A percentile compares a stretch with the other conserved stretches of the same genome.
Conservation (phyloP, 2,888 invertebrate species). For the Megamerina dolium region DNA sequence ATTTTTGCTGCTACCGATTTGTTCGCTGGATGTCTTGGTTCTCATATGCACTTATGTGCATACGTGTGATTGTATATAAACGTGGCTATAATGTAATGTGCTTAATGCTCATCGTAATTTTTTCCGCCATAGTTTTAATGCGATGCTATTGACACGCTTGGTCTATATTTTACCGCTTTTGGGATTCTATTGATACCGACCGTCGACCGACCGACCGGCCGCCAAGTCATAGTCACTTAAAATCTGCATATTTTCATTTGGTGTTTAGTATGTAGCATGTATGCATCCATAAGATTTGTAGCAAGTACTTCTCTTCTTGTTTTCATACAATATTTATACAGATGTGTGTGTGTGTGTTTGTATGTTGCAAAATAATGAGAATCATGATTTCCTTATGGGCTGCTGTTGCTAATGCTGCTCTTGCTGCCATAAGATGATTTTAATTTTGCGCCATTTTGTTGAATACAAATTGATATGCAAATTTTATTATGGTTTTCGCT, state of each 20-base stretch:
- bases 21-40: slow-evolving; percentile 5
- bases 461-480: slow-evolving; percentile 27
- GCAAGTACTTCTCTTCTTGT: too few relatives aligned
- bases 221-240: slow-evolving; percentile 9
- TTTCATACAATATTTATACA: background rate
- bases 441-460: slow-evolving; percentile 22
- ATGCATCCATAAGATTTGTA: too few relatives aligned
- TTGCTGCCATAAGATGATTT: background rate
- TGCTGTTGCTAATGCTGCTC: too few relatives aligned
- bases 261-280: too few relatives aligned
- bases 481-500: slow-evolving; percentile 21
- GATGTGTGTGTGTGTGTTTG: background rate
- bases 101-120: slow-evolving; percentile 49
- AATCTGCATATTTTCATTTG: slow-evolving; percentile 49
- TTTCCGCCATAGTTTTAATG: slow-evolving; percentile 27
- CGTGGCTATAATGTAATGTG: slow-evolving; percentile 34
- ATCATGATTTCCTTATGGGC: slow-evolving; percentile 40
- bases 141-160: background rate
- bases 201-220: background rate
- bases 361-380: slow-evolving; percentile 26
- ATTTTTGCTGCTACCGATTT: slow-evolving; percentile 13
- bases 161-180: background rate
- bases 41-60: slow-evolving; percentile 12
- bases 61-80: slow-evolving; percentile 4
- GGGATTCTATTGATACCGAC: background rate